These are phyloP conservation scores for Callionymus lyra DNA, from an alignment of 2,113 vertebrate genomes.

Conservation along the genomic window DNA sequence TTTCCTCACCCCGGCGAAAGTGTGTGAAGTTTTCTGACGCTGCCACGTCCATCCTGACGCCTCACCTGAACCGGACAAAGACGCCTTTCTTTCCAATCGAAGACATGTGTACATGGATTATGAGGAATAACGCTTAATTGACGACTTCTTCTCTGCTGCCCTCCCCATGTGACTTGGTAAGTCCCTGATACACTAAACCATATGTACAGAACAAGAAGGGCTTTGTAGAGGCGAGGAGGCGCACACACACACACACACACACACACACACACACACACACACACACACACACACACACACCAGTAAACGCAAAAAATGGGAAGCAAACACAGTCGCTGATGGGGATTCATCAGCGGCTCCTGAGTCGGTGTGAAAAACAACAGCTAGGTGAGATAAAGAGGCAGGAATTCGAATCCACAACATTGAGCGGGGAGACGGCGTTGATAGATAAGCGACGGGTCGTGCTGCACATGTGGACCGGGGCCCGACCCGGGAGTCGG, in stretches of 20 bases:
- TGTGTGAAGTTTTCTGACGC: constrained; percentile 6
- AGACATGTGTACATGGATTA: too few species aligned
- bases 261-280: constrained; percentile 9
- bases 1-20: constrained; percentile 12
- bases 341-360: constrained; percentile 3
- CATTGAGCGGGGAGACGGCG: too few species aligned
- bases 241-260: constrained; percentile 7
- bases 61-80: constrained; percentile 4
- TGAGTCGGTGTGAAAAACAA: constrained; percentile 15
- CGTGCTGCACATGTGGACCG: constrained; percentile 4
- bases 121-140: too few species aligned
- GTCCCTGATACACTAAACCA: constrained; percentile 21
- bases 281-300: constrained; percentile 7
- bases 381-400: constrained; percentile 21
- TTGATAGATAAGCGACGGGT: constrained; percentile 1
- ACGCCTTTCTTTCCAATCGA: background rate
- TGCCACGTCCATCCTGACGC: too few species aligned
- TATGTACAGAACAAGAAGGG: constrained; percentile 31
- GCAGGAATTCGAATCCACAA: too few species aligned
- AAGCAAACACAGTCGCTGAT: constrained; percentile 7
- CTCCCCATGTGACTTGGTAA: constrained; percentile 15
- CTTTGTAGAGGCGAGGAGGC: constrained; percentile 32
- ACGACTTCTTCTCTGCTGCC: constrained; percentile 4
- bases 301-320: too few species aligned
- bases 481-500: background rate